phyloP scores from a whole-genome alignment of 2,113 vertebrate genomes.

The Benitochromis conjunctus region DNA sequence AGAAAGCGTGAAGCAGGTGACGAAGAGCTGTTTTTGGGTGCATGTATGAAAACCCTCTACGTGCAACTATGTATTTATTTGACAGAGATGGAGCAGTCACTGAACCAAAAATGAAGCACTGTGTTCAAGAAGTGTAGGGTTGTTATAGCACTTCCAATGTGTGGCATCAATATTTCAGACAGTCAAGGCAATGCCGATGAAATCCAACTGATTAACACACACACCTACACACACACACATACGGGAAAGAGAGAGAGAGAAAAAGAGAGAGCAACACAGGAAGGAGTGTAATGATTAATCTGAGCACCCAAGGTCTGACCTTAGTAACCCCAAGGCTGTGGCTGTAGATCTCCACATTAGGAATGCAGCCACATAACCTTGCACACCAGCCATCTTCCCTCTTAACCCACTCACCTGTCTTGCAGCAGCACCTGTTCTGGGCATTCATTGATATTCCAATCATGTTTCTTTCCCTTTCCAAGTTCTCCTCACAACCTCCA shows the following conservation, averaged over 20 bases:
- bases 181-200: constrained; percentile 14
- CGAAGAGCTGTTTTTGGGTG: background rate
- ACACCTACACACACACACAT: background rate
- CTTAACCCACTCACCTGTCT: constrained; percentile 56
- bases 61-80: background rate
- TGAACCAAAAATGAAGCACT: background rate
- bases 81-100: background rate
- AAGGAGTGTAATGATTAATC: constrained; percentile 55
- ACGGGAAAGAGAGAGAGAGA: background rate
- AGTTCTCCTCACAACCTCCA: constrained; percentile 19
- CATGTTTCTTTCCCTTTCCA: constrained; percentile 22
- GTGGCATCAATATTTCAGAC: constrained; percentile 34
- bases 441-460: constrained; percentile 59
- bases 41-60: background rate
- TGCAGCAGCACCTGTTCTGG: constrained; percentile 49
- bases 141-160: background rate
- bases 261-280: background rate
- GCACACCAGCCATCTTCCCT: constrained; percentile 10
- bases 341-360: constrained; percentile 34
- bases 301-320: constrained; percentile 40
- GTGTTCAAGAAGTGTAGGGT: background rate
- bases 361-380: constrained; percentile 55
- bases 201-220: background rate
- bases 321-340: constrained; percentile 27
- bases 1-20: background rate